Base-by-base conservation (phyloP, 2,888 invertebrate species). In the Oligia fasciuncula region DNA sequence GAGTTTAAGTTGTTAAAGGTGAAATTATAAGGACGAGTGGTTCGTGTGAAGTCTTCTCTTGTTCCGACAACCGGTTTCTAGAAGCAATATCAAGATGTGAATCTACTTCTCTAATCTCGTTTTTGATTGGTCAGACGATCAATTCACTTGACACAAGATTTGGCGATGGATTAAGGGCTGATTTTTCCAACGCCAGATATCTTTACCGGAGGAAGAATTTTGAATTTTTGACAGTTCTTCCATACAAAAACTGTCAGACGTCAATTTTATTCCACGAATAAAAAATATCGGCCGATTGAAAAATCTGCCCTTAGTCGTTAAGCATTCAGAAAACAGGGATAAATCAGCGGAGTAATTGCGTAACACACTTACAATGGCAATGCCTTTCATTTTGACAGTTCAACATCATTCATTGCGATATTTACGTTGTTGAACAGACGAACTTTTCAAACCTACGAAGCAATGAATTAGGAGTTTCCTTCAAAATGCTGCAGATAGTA, bases 1-100 rank as follows among this genome's bases (percentile, higher is more conserved):
- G 69, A 82, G 79, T 81, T 74, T 80, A 73, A 19, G 35, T 81
- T 87, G 75, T 86, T 87, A 85, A 86, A 88, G 88, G 90, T 91
- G 90, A 80, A 86, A 80, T 73, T 80, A 62, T 78, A 67, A 71
- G 43, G 80, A 74, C 80, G 63, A n/a, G 6, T 74, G 69, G 19
- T 82, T 80, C 40, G 14, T 60, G 62, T 49, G 43, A 51, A 57
- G 54, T 8, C 29, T 14, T 23, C 11, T 43, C 14, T 35, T 60
- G 13, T 62, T 57, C 17, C 14, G 8, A 35, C 4, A 51, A 51
- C 57, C 14, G 35, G 66, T 76, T 81, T 49, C 60, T 54, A 35
- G 43, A 29, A 35, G 43, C 60, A 68, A 67, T 0, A 8, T 43
- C 35, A 19, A 51, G 8, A 35, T 51, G 23, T 57, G 57, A 80